Evolutionary conservation across 2,888 invertebrate genomes (phyloP).

Genomic region (Acanthopleura granulata): DNA sequence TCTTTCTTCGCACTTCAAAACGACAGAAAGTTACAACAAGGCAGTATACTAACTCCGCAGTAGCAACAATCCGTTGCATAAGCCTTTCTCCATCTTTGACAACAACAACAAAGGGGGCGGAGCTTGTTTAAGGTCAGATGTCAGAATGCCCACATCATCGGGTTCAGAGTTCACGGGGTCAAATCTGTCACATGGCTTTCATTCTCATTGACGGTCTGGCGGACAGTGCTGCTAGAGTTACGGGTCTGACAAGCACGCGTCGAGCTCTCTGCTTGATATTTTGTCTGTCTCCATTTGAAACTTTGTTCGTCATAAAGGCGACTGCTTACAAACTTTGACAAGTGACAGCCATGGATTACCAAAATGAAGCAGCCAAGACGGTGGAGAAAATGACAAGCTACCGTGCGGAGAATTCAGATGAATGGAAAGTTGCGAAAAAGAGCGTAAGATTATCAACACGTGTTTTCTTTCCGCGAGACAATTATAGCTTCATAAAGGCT

Average conservation of each 20-base stretch:
- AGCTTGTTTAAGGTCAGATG: not conserved
- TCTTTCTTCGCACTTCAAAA: no score
- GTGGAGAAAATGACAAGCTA: conserved; percentile 33
- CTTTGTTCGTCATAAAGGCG: no score
- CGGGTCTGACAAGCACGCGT: no score
- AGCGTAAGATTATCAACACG: conserved; percentile 33
- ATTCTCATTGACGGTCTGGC: not conserved
- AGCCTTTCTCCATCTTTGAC: not conserved
- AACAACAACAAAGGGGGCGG: not conserved
- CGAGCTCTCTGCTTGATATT: no score
- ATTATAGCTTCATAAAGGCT: no score
- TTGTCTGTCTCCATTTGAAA: no score
- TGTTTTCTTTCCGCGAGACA: no score
- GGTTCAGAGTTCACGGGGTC: not conserved
- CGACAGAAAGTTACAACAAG: no score
- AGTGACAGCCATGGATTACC: conserved; percentile 28
- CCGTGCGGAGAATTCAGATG: conserved; percentile 37
- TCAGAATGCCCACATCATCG: not conserved
- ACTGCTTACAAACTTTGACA: not conserved
- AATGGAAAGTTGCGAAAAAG: conserved; percentile 45
- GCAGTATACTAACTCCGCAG: no score
- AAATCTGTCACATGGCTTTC: conserved; percentile 16
- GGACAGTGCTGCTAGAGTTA: not conserved
- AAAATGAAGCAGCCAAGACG: conserved; percentile 31
- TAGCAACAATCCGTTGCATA: no score